These are phyloP conservation scores for Epinotia brunnichana DNA, from an alignment of 2,888 invertebrate species.

Conservation along the genomic window DNA sequence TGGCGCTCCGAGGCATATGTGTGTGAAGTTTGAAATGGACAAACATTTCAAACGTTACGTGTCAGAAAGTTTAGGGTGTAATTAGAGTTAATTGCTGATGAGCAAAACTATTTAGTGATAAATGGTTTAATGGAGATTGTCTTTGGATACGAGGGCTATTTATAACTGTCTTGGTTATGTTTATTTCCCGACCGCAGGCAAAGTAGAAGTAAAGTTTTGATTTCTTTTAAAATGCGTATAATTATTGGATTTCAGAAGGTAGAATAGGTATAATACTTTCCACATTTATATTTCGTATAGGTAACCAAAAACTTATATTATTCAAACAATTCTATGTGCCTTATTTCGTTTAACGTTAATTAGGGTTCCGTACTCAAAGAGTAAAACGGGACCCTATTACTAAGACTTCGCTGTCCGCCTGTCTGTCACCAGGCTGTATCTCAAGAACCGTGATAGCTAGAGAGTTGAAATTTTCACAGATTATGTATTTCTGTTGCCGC, in stretches of 20 bases:
- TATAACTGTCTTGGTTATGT: conserved; percentile 20
- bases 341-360: no score
- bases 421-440: no score
- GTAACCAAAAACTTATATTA: no score
- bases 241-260: background rate
- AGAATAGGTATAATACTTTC: no score
- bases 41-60: conserved; percentile 31
- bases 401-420: no score
- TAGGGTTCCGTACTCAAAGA: no score
- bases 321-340: no score
- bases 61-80: conserved; percentile 42
- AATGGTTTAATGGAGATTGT: conserved; percentile 33
- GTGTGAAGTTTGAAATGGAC: conserved; percentile 17
- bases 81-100: conserved; percentile 43
- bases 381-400: no score
- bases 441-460: no score
- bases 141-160: conserved; percentile 34
- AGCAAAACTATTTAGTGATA: conserved; percentile 39
- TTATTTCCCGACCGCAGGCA: background rate
- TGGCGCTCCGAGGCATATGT: conserved; percentile 4
- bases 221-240: background rate
- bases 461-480: no score
- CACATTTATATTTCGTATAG: no score
- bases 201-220: background rate
- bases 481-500: no score